Evolutionary conservation across 2,797 vertebrate genomes (phyloP).

Genomic region (Menidia menidia): DNA sequence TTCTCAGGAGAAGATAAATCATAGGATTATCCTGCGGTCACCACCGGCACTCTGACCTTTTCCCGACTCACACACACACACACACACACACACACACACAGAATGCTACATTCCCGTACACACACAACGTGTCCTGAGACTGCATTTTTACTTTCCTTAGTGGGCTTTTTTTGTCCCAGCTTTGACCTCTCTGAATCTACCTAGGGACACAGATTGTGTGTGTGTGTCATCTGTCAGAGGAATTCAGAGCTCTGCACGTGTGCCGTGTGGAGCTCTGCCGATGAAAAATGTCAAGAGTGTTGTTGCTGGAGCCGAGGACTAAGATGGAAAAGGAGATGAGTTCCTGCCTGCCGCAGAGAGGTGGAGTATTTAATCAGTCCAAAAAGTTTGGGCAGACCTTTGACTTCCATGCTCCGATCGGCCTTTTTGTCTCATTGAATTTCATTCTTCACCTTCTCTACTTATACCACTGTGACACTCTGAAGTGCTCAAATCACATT

Average conservation of each 20-base stretch:
- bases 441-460: constrained; percentile 28
- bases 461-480: constrained; percentile 51
- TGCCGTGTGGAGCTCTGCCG: neutral
- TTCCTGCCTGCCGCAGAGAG: constrained; percentile 19
- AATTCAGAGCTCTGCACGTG: constrained; percentile 8
- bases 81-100: constrained; percentile 33
- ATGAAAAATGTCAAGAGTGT: constrained; percentile 36
- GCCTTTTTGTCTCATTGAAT: constrained; percentile 16
- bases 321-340: constrained; percentile 42
- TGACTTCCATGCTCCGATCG: constrained; percentile 29
- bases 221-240: constrained; percentile 37
- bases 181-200: constrained; percentile 65
- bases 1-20: constrained; percentile 62
- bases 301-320: constrained; percentile 26
- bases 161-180: constrained; percentile 56
- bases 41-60: constrained; percentile 67
- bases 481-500: constrained; percentile 81
- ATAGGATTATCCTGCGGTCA: constrained; percentile 36
- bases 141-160: constrained; percentile 68
- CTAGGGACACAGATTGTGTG: constrained; percentile 50
- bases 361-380: constrained; percentile 30
- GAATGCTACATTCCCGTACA: constrained; percentile 20
- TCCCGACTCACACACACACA: constrained; percentile 39
- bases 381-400: constrained; percentile 43
- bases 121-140: constrained; percentile 61